Base-by-base conservation (phyloP, 1,140 invertebrate genomes). In the Papilio dardanus region DNA sequence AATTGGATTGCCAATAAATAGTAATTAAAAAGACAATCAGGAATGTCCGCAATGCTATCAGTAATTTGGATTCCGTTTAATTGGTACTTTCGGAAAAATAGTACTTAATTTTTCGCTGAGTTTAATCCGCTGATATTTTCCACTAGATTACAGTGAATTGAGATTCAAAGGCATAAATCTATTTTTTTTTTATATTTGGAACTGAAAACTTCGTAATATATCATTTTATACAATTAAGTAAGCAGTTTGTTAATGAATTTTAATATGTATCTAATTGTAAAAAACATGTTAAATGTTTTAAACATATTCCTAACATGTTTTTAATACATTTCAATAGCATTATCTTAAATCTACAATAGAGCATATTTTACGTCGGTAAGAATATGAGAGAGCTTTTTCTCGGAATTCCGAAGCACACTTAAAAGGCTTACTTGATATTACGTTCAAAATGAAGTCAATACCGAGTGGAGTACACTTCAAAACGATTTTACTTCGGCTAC, bases 401-500 rank as follows among this genome's bases (percentile, higher is more conserved):
- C 54, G 24, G 54, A 62, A 62, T 62, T 62, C 54, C 54, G 10
- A 30, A 58, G 71, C 30, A 35, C 46, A 58, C 71, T 73, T 54
- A 54, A 73, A 73, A 35, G 24, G 40, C 50, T 73, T 54, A 73
- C 50, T 73, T 33, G 71, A 24, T 71, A 50, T 54, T 31, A 54
- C 42, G 71, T 73, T 73, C 50, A 35, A 73, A n/a, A 73, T 33
- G 31, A 54, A 71, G 46, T 73, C 71, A 58, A 54, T 58, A 33
- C 31, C n/a, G 31, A 73, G 14, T 16, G 1, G 19, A 58, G 71
- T 33, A 58, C 28, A 71, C 50, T 76, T 74, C 65, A 73, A 54
- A 74, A 74, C 46, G 75, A 71, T 74, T 79, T 76, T 62, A 76
- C 77, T 75, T 74, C 46, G 40, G 69, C 35, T 37, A 69, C 62